These are phyloP conservation scores for Atlantisia rogersi DNA, from an alignment of 2,113 vertebrate genomes.

Conservation along the genomic window DNA sequence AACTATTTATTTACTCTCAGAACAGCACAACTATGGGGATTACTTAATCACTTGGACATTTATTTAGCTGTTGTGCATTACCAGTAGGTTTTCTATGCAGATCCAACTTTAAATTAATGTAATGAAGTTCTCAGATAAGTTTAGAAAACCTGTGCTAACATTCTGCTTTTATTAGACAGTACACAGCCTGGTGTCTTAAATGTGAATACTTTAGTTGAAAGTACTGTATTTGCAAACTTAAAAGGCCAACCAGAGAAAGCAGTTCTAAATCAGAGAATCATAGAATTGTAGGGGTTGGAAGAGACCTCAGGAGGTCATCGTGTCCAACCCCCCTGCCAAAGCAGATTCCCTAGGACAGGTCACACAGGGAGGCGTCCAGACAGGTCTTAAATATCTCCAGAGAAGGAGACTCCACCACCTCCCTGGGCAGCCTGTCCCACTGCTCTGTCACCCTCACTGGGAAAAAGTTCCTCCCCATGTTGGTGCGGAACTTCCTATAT, in stretches of 20 bases:
- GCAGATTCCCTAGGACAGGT: no score
- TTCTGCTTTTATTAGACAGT: neutral
- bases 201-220: neutral
- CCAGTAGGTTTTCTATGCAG: neutral
- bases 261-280: neutral
- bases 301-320: no score
- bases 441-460: no score
- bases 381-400: no score
- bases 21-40: slow-evolving; percentile 14
- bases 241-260: neutral
- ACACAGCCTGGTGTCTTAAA: neutral
- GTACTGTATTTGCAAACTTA: neutral
- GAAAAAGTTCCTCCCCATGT: no score
- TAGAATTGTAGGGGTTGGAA: no score
- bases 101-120: neutral
- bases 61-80: neutral
- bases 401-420: no score
- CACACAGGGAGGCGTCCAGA: no score
- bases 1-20: slow-evolving; percentile 70
- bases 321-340: no score
- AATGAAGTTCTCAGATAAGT: neutral
- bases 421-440: no score
- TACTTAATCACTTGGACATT: neutral
- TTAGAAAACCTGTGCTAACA: neutral
- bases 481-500: no score